Evolutionary conservation across 2,797 vertebrate genomes (phyloP).

Genomic region (Hippocampus kuda): DNA sequence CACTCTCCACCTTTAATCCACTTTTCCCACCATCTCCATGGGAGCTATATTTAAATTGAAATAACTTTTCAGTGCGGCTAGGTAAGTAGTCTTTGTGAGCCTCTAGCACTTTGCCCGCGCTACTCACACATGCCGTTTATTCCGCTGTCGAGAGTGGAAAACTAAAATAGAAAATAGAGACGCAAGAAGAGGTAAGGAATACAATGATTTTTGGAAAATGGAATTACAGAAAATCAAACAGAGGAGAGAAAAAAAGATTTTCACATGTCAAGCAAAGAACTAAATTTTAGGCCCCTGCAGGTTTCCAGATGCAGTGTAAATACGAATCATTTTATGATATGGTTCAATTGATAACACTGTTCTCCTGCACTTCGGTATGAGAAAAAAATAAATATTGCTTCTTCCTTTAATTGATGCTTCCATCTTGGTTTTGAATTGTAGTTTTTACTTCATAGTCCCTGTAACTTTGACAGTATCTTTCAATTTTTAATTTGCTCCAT

Average conservation of each 20-base stretch:
- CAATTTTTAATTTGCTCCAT: constrained; percentile 31
- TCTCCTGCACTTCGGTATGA: constrained; percentile 51
- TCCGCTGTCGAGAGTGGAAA: constrained; percentile 36
- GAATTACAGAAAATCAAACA: constrained; percentile 21
- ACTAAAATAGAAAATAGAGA: constrained; percentile 4
- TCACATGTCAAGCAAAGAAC: constrained; percentile 37
- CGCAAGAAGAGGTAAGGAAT: not conserved
- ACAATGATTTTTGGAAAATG: constrained; percentile 5
- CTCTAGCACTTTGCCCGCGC: constrained; percentile 72
- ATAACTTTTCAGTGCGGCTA: constrained; percentile 73
- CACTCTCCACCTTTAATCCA: constrained; percentile 59
- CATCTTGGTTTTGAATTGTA: constrained; percentile 20
- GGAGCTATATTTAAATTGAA: constrained; percentile 84
- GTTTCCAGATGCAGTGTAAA: constrained; percentile 61
- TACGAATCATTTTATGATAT: constrained; percentile 54
- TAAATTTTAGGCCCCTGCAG: constrained; percentile 44
- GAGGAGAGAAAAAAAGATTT: constrained; percentile 37
- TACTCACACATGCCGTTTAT: constrained; percentile 66
- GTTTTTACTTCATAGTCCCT: constrained; percentile 10
- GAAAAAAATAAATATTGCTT: constrained; percentile 39
- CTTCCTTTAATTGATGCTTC: constrained; percentile 37
- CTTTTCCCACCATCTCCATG: constrained; percentile 67
- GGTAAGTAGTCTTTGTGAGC: constrained; percentile 76
- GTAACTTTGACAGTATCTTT: constrained; percentile 33
- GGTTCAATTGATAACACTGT: constrained; percentile 42